Evolutionary conservation across 2,797 vertebrate species (phyloP).

Genomic region (Coilia nasus): DNA sequence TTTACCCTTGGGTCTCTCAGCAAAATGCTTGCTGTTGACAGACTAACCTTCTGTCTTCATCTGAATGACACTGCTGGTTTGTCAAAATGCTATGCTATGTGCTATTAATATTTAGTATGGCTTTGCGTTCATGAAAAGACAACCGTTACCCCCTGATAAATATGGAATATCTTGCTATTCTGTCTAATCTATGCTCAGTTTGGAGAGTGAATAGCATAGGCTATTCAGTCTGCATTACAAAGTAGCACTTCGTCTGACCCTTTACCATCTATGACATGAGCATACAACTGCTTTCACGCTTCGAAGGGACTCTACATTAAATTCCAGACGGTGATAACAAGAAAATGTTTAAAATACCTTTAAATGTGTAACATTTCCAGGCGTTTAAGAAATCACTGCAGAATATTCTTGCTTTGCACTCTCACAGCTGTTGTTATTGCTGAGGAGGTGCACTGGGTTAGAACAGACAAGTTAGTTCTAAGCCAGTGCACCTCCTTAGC

Average conservation of each 20-base stretch:
- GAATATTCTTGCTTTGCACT: too few relatives aligned
- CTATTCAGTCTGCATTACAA: not conserved
- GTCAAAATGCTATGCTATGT: slow-evolving; percentile 5
- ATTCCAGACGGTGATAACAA: not conserved
- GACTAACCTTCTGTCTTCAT: slow-evolving; percentile 20
- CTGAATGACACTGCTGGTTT: slow-evolving; percentile 1
- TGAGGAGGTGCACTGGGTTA: too few relatives aligned
- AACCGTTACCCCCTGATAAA: slow-evolving; percentile 14
- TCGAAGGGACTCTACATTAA: not conserved
- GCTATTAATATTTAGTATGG: slow-evolving; percentile 16
- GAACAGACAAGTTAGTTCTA: too few relatives aligned
- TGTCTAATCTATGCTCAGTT: not conserved
- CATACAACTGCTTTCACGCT: not conserved
- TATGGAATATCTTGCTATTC: not conserved
- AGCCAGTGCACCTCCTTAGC: too few relatives aligned
- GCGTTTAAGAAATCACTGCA: not conserved
- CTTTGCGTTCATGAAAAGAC: slow-evolving; percentile 13
- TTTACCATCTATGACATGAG: not conserved
- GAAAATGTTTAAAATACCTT: not conserved
- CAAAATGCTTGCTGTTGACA: slow-evolving; percentile 11
- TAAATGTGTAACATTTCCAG: not conserved
- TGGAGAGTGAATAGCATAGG: not conserved
- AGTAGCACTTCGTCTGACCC: not conserved
- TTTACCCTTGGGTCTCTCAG: not conserved
- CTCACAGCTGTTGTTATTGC: too few relatives aligned